These are phyloP conservation scores for Candoia aspera DNA, from an alignment of 2,113 vertebrate species.

Conservation along the genomic window DNA sequence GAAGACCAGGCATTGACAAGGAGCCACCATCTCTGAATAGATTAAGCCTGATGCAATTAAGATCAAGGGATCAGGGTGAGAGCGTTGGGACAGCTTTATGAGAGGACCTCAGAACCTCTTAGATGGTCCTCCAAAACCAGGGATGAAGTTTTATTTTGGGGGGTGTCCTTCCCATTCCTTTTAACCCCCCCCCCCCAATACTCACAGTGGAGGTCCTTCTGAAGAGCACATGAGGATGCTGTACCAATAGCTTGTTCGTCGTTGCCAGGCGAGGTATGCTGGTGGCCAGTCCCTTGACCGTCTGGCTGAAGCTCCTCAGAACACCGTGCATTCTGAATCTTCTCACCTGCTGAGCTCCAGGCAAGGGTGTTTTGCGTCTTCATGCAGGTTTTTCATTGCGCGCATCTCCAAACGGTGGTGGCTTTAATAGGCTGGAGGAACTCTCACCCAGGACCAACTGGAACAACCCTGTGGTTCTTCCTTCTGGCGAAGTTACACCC, in stretches of 20 bases:
- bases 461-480: background rate
- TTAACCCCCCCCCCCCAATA: background rate
- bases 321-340: background rate
- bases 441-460: too few relatives aligned
- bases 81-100: too few relatives aligned
- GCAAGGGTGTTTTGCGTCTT: background rate
- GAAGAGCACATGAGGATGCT: accelerated
- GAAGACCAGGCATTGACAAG: too few relatives aligned
- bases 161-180: too few relatives aligned
- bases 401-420: background rate
- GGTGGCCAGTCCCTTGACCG: background rate
- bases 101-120: background rate
- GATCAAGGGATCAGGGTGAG: too few relatives aligned
- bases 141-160: background rate
- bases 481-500: background rate
- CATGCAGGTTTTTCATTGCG: background rate
- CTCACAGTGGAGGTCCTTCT: background rate
- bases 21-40: too few relatives aligned
- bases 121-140: background rate
- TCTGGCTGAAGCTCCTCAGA: background rate
- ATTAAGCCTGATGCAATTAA: too few relatives aligned
- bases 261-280: background rate
- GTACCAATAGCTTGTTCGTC: too few relatives aligned
- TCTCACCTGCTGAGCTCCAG: background rate
- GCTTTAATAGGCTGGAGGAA: background rate